These are phyloP conservation scores for Acrocephalus arundinaceus DNA, from an alignment of 2,113 vertebrate species.

Conservation along the genomic window DNA sequence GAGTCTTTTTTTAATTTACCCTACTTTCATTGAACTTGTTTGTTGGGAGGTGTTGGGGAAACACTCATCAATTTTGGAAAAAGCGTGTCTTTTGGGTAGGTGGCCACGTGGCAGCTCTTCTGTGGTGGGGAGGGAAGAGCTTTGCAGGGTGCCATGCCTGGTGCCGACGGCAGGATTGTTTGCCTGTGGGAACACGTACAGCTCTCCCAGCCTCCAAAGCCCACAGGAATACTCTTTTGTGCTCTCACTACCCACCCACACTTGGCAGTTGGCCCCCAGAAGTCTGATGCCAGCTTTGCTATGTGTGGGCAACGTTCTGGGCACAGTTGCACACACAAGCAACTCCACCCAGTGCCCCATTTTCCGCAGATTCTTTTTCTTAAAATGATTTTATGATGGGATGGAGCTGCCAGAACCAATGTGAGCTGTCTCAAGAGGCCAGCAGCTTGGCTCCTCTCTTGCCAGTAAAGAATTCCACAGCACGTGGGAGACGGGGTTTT, in stretches of 20 bases:
- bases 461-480: background rate
- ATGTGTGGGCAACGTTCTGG: background rate
- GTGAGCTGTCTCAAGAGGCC: background rate
- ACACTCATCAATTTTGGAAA: background rate
- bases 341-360: slow-evolving; percentile 25
- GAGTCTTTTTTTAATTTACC: slow-evolving; percentile 23
- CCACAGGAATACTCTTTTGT: background rate
- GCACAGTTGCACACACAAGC: background rate
- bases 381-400: background rate
- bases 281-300: slow-evolving; percentile 22
- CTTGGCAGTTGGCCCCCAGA: background rate
- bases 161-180: background rate
- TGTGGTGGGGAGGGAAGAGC: background rate
- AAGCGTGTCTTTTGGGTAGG: background rate
- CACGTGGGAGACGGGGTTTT: background rate
- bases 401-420: background rate
- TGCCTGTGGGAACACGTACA: background rate
- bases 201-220: background rate
- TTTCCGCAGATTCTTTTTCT: background rate
- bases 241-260: background rate
- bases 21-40: slow-evolving; percentile 28
- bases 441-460: background rate
- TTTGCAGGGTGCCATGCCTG: background rate
- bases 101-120: background rate
- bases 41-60: slow-evolving; percentile 27